A percentile compares a stretch with the other conserved stretches of the same genome.
Conservation (phyloP, 2,113 vertebrate species). For the Muntiacus reevesi region DNA sequence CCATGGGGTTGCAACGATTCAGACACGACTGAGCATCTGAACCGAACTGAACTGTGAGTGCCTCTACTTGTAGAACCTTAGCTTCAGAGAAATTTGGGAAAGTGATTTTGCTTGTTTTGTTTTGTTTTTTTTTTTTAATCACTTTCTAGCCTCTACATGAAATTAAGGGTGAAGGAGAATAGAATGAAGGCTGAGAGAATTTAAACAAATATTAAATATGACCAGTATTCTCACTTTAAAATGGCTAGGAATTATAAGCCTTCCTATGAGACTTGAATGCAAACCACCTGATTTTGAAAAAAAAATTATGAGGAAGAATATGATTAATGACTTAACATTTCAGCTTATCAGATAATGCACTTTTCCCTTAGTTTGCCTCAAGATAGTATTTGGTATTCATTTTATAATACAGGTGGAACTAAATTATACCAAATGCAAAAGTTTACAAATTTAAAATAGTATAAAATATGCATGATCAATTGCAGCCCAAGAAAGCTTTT, state of each 20-base stretch:
- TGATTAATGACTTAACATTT: constrained; percentile 79
- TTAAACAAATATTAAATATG: constrained; percentile 60
- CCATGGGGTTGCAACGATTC: rapidly evolving
- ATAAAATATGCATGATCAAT: constrained; percentile 77
- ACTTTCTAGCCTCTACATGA: background rate
- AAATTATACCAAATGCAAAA: constrained; percentile 76
- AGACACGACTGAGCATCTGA: background rate
- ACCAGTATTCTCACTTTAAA: constrained; percentile 65
- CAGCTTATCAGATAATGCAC: constrained; percentile 65
- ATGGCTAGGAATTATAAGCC: constrained; percentile 42
- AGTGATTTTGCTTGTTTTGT: background rate
- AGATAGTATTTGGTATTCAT: constrained; percentile 77
- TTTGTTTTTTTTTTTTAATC: background rate
- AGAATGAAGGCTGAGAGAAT: background rate
- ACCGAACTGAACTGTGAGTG: background rate
- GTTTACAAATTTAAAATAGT: constrained; percentile 71
- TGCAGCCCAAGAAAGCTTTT: constrained; percentile 70
- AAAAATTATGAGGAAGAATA: constrained; percentile 58
- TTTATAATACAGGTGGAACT: constrained; percentile 71
- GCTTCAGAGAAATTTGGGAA: background rate
- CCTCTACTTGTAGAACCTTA: background rate
- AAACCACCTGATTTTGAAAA: constrained; percentile 25
- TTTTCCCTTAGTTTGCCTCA: constrained; percentile 66
- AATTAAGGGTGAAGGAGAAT: background rate
- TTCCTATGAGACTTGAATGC: constrained; percentile 44